Base-by-base conservation (phyloP, 2,113 vertebrate genomes). In the Tetrax tetrax region DNA sequence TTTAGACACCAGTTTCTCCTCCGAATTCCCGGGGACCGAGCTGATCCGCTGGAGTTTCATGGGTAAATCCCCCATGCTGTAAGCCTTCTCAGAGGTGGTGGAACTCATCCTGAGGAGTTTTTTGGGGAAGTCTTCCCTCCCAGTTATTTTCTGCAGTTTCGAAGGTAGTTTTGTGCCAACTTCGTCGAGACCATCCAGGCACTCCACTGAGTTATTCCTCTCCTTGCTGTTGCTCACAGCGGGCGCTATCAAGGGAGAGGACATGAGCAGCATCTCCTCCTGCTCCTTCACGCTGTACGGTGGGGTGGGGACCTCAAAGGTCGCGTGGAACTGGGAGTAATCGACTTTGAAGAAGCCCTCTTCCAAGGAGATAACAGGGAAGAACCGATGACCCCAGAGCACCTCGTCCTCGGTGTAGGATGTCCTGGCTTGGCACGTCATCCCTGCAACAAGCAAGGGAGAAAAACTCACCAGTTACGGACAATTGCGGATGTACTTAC, bases 281-380 rank as follows among this genome's bases (percentile, higher is more conserved):
- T 99, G 99, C 97, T 99, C 99, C 97, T 99, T 99, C 57, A 99
- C 99, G n/a, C 99, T 99, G 97, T 99, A 99, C 0, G 99, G 99
- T 10, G 99, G 96, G 2, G 99, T 99, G 66, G 98, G 99, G 45
- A 99, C 99, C 98, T 99, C 99, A 72, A 99, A 99, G 1, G 99
- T 99, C 53, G 99, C 99, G 29, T 99, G 99, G 97, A 99, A 99
- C 98, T 99, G 99, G n/a, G 99, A 99, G 89, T 99, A 99, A 98
- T 99, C 99, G 82, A 99, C 99, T 97, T 99, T 99, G 87, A 99
- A 99, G 98, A 99, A 99, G 16, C 99, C 99, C 66, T 99, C 99
- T 89, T 99, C 99, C 97, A 99, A 97, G 94, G 99, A 99, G 96
- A 99, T 99, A 5, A 99, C 99, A 0, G 99, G 99, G 77, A 98